A percentile compares a stretch with the other conserved stretches of the same genome.
Conservation (phyloP, 1,140 invertebrate genomes). For the Drosophila mauritiana region DNA sequence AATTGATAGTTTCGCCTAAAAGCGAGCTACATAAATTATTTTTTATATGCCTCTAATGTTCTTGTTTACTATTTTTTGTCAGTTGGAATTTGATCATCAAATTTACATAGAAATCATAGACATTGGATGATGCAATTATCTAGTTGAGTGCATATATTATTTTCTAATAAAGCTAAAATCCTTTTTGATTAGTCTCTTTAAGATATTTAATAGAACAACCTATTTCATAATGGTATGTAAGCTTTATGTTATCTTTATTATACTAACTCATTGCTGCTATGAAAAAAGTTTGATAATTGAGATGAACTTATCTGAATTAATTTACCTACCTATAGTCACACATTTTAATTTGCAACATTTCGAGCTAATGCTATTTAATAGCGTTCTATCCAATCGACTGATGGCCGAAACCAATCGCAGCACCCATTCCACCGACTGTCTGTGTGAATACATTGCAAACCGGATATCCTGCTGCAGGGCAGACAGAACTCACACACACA, state of each 20-base stretch:
- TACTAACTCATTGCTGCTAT: too few relatives aligned
- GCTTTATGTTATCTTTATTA: too few relatives aligned
- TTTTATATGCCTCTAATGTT: conserved; percentile 61
- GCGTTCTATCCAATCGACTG: conserved; percentile 2
- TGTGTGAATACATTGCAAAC: conserved; percentile 60
- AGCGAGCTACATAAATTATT: conserved; percentile 72
- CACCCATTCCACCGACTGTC: conserved; percentile 30
- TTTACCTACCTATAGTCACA: background rate
- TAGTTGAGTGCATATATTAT: background rate
- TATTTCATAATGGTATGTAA: too few relatives aligned
- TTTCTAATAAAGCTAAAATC: background rate
- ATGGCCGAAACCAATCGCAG: conserved; percentile 5
- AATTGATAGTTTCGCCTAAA: conserved; percentile 64
- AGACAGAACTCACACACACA: conserved; percentile 41
- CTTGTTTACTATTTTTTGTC: conserved; percentile 67
- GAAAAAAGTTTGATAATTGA: too few relatives aligned
- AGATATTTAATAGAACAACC: too few relatives aligned
- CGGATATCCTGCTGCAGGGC: conserved; percentile 76
- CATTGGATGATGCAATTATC: background rate
- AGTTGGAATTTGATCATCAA: background rate
- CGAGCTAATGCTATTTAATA: conserved; percentile 1
- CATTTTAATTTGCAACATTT: conserved; percentile 10
- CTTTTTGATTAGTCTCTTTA: too few relatives aligned
- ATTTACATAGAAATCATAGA: conserved; percentile 10
- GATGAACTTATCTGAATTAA: too few relatives aligned